Percentiles rank a stretch among this genome's conserved stretches.
phyloP scores from a whole-genome alignment of 2,113 vertebrate species.

The Vireo altiloquus region DNA sequence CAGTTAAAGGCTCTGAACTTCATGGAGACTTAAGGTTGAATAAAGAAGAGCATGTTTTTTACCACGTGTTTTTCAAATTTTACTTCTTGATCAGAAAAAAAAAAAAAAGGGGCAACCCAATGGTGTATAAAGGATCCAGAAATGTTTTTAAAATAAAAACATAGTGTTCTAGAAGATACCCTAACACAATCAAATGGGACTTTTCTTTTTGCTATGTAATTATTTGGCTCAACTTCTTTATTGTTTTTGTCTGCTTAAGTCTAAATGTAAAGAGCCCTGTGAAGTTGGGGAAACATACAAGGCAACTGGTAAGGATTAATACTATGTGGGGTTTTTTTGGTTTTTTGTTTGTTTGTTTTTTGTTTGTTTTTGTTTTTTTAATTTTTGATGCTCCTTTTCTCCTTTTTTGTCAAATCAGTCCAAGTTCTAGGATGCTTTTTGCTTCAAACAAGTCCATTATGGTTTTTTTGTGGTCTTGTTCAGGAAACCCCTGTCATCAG shows the following conservation, averaged over 20 bases:
- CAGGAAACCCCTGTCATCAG: not conserved
- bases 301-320: not conserved
- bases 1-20: not conserved
- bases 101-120: not conserved
- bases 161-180: not conserved
- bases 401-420: not conserved
- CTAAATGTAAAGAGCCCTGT: not conserved
- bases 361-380: not conserved
- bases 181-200: not conserved
- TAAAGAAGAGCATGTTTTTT: not conserved
- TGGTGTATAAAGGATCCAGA: not conserved
- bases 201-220: not conserved
- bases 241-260: not conserved
- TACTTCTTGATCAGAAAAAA: not conserved
- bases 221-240: not conserved
- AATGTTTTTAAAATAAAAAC: not conserved
- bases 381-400: not conserved
- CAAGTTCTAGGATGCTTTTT: not conserved
- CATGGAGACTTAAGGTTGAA: not conserved
- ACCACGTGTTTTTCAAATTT: not conserved
- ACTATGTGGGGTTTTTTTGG: rapidly evolving
- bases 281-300: not conserved
- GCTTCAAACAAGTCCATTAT: not conserved
- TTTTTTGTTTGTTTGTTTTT: not conserved
- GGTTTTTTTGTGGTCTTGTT: not conserved